Conservation (phyloP, 2,113 vertebrate species). For the Neopipo cinnamomea region DNA sequence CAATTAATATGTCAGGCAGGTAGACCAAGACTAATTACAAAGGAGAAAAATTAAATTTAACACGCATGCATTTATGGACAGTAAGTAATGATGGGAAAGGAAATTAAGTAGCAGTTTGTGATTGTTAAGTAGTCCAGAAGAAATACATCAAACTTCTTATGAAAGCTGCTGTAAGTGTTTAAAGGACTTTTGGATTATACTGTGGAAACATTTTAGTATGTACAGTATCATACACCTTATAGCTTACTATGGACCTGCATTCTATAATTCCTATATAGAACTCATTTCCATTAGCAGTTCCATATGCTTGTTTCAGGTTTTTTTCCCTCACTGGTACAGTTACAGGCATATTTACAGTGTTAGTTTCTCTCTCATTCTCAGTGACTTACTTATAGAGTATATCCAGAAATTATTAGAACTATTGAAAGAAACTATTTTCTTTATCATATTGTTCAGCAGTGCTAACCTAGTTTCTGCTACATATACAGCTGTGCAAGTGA, state of each 20-base stretch:
- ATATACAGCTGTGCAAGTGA: background rate
- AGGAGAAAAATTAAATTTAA: background rate
- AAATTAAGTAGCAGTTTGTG: background rate
- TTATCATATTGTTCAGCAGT: background rate
- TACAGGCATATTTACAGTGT: background rate
- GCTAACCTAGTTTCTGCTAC: background rate
- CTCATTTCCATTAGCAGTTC: background rate
- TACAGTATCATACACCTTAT: background rate
- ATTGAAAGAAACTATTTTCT: background rate
- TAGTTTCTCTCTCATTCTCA: background rate
- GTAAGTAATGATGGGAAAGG: background rate
- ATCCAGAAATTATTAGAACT: background rate
- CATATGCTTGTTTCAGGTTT: background rate
- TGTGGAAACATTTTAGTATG: background rate
- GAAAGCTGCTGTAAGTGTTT: background rate
- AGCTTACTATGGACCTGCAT: background rate
- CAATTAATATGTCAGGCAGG: constrained; percentile 14
- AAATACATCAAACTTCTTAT: constrained; percentile 14
- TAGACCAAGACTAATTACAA: constrained; percentile 37
- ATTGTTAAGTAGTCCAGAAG: constrained; percentile 6
- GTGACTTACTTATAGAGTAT: background rate
- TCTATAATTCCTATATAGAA: background rate
- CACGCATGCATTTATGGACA: background rate
- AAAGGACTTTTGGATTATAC: background rate
- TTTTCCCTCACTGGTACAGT: rapidly evolving